Evolutionary conservation across 1,140 invertebrate species (phyloP).

Genomic region (Scaptomyza hsui): DNA sequence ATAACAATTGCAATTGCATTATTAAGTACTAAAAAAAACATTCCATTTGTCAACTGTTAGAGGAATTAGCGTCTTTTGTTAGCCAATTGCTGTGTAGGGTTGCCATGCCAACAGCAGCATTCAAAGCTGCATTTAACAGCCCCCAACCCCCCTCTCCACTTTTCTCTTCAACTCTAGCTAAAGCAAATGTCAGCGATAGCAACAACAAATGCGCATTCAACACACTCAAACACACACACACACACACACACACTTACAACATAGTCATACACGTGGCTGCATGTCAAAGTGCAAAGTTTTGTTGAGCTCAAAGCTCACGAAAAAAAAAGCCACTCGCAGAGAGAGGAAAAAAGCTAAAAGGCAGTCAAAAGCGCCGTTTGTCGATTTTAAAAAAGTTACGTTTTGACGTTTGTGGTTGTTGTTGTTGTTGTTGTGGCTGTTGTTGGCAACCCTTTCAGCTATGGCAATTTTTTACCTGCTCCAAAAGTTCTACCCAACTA

Average conservation of each 20-base stretch:
- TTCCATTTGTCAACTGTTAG: constrained; percentile 43
- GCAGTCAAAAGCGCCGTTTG: constrained; percentile 73
- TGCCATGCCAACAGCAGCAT: constrained; percentile 8
- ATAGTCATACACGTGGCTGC: constrained; percentile 66
- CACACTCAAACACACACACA: constrained; percentile 16
- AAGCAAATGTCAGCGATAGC: constrained; percentile 39
- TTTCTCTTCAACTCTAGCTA: constrained; percentile 6
- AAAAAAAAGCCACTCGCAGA: constrained; percentile 21
- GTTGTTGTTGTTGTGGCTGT: constrained; percentile 28
- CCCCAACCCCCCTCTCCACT: neutral
- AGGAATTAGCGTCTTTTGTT: constrained; percentile 46
- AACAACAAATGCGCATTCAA: constrained; percentile 57
- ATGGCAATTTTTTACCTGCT: constrained; percentile 58
- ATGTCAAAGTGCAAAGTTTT: constrained; percentile 80
- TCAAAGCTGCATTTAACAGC: constrained; percentile 9
- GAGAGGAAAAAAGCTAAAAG: constrained; percentile 21
- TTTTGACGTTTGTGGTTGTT: constrained; percentile 14
- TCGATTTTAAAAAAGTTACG: constrained; percentile 59
- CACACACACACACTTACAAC: constrained; percentile 21
- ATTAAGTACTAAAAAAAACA: too few relatives aligned
- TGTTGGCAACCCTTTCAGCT: constrained; percentile 70
- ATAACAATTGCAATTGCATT: too few relatives aligned
- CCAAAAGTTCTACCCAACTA: constrained; percentile 42
- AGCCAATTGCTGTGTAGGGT: constrained; percentile 30
- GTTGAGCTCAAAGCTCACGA: constrained; percentile 48